These are phyloP conservation scores for Sinosuthora webbiana DNA, from an alignment of 2,113 vertebrate genomes.

Conservation along the genomic window DNA sequence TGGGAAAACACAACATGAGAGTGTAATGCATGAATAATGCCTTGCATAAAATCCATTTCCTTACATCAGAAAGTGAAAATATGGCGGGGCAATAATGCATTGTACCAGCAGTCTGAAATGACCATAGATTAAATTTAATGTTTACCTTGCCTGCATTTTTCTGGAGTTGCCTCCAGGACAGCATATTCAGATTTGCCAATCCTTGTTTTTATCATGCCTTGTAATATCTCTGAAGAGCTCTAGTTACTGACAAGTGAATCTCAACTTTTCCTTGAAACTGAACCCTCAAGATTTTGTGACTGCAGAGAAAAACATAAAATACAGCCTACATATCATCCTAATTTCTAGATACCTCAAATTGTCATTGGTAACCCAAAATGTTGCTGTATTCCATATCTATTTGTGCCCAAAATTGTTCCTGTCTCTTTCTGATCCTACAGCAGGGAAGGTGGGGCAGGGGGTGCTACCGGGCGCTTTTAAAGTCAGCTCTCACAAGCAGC, in stretches of 20 bases:
- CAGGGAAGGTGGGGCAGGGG: accelerated
- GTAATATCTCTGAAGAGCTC: neutral
- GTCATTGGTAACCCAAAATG: neutral
- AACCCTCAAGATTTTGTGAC: neutral
- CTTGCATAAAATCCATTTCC: neutral
- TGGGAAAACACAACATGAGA: neutral
- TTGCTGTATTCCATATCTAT: neutral
- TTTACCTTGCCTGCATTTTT: neutral
- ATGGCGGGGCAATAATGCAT: neutral
- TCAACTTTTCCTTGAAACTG: neutral
- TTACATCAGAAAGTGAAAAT: neutral
- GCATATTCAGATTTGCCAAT: neutral
- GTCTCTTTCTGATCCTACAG: neutral
- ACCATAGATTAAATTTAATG: neutral
- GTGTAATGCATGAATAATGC: neutral
- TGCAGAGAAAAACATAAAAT: neutral
- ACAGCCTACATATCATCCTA: neutral
- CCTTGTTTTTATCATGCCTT: neutral
- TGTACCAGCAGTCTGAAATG: neutral
- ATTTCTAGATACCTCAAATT: neutral
- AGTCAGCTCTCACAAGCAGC: neutral
- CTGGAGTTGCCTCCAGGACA: neutral
- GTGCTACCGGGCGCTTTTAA: accelerated
- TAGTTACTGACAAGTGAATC: neutral
- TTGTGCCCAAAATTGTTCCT: neutral